These are phyloP conservation scores for Turritopsis dohrnii DNA, from an alignment of 30 jellyfish, hydroid and myxozoan species.

Conservation along the genomic window DNA sequence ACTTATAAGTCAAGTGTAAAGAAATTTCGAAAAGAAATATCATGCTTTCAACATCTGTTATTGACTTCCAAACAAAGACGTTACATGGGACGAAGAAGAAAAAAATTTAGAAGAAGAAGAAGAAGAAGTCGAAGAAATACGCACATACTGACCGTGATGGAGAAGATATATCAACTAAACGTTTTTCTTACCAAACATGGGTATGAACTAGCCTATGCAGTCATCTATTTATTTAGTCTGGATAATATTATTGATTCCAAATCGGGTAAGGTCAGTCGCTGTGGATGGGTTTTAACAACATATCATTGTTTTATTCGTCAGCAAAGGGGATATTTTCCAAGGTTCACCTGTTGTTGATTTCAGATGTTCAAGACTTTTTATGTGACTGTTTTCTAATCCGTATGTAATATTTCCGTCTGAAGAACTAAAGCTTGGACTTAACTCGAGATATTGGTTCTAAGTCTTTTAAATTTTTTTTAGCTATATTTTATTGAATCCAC, in stretches of 20 bases:
- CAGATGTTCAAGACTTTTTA: neutral
- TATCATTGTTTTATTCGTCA: neutral
- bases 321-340: neutral
- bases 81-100: neutral
- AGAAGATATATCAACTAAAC: no score
- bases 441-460: neutral
- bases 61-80: neutral
- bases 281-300: neutral
- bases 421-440: neutral
- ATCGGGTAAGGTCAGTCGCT: neutral
- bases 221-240: neutral
- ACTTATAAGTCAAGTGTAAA: neutral
- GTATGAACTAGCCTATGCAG: no score
- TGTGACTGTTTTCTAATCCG: neutral
- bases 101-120: neutral
- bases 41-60: neutral
- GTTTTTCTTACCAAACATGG: no score
- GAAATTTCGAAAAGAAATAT: neutral
- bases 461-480: neutral
- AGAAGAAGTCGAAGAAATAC: no score
- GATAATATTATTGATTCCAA: neutral
- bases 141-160: neutral
- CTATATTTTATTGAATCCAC: neutral
- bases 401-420: neutral
- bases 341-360: neutral